Conservation (phyloP, 1,140 invertebrate genomes). For the Bradynema listronoti region DNA sequence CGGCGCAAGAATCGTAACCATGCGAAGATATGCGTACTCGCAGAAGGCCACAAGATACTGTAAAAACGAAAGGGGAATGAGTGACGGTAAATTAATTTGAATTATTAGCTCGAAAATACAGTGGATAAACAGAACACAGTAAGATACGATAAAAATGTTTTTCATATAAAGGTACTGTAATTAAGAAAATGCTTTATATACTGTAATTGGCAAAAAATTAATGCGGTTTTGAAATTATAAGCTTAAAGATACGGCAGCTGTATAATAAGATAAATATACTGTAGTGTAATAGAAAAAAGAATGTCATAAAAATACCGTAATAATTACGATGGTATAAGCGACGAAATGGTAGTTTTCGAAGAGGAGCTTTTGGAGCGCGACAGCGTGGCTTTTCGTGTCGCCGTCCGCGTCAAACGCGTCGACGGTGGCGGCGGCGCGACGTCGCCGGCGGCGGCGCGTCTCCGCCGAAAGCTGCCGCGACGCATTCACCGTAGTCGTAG, state of each 20-base stretch:
- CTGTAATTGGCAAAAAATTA: not conserved
- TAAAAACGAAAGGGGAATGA: conserved; percentile 15
- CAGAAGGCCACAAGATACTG: conserved; percentile 44
- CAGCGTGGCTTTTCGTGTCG: conserved; percentile 20
- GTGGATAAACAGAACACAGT: conserved; percentile 4
- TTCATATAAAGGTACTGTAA: conserved; percentile 2
- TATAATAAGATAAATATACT: not conserved
- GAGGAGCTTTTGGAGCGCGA: conserved; percentile 31
- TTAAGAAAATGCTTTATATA: not conserved
- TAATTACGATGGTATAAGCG: conserved; percentile 35
- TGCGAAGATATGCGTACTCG: conserved; percentile 35
- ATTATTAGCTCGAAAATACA: not conserved
- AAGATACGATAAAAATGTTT: conserved; percentile 7
- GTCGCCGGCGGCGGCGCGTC: too few relatives aligned
- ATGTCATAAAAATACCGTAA: conserved; percentile 21
- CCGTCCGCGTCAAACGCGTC: not conserved
- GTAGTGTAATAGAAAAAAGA: not conserved
- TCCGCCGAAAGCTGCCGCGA: too few relatives aligned
- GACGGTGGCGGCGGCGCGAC: too few relatives aligned
- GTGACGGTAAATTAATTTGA: not conserved
- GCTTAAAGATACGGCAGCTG: not conserved
- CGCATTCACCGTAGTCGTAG: too few relatives aligned
- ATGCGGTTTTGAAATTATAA: not conserved
- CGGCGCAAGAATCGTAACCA: conserved; percentile 37
- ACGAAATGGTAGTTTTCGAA: conserved; percentile 40